phyloP scores from a whole-genome alignment of 2,888 invertebrate species.

The Mimachlamys varia region DNA sequence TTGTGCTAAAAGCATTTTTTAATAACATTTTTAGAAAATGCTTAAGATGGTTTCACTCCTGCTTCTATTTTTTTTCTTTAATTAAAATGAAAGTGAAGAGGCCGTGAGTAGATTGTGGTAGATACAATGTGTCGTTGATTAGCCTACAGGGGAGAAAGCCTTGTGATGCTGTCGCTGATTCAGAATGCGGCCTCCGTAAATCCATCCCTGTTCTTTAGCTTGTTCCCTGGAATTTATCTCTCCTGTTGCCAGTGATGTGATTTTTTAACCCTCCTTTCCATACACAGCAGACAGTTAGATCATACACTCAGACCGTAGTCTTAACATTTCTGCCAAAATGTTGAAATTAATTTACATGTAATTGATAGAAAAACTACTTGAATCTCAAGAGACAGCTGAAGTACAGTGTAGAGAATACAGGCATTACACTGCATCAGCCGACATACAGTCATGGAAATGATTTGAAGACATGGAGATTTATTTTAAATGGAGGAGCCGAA shows the following conservation, averaged over 20 bases:
- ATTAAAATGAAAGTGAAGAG: too few species aligned
- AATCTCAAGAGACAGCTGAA: slow-evolving; percentile 5
- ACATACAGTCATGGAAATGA: not conserved
- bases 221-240: not conserved
- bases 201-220: not conserved
- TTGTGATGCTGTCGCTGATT: not conserved
- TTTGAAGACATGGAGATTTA: slow-evolving; percentile 1
- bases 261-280: not conserved
- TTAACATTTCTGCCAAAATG: slow-evolving; percentile 21
- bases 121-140: too few species aligned
- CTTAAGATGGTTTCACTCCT: too few species aligned
- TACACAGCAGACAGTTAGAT: slow-evolving; percentile 8
- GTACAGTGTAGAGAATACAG: not conserved
- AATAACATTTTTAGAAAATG: too few species aligned
- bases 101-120: too few species aligned
- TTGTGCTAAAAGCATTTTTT: too few species aligned
- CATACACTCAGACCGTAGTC: slow-evolving; percentile 25
- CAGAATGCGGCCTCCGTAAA: not conserved
- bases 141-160: not conserved
- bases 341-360: slow-evolving; percentile 31
- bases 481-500: not conserved
- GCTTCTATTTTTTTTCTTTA: too few species aligned
- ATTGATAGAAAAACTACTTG: slow-evolving; percentile 21
- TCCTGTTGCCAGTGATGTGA: not conserved
- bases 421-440: not conserved